Base-by-base conservation (phyloP, 2,113 vertebrate genomes). In the Fregetta grallaria region DNA sequence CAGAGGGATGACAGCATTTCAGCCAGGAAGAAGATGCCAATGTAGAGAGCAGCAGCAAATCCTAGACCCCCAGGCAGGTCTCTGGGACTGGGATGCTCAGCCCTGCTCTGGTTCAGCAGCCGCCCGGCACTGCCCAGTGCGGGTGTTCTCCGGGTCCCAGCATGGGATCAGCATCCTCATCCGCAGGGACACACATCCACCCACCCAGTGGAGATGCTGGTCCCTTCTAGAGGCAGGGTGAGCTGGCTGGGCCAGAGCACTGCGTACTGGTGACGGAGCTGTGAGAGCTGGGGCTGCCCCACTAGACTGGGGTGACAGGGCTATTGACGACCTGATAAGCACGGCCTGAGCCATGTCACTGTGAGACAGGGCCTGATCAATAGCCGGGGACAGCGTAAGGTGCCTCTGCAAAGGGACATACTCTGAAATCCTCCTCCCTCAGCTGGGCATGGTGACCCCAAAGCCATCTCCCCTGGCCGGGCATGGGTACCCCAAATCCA, bases 21-120 rank as follows among this genome's bases (percentile, higher is more conserved):
- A 47, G 16, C 23, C 15, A 9, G 27, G 36, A 82, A 77, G 52
- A 16, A 19, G 11, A 55, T 16, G 8, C 5, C 38, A 53, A 8
- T 9, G 9, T 7, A 42, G 61, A 3, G 13, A 11, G 17, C 61
- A 67, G 47, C 21, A 73, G 63, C 50, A 89, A 89, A 93, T 25
- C 21, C 40, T 1, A 3, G 25, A 9, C 4, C 2, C 13, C 15
- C 2, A 1, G 25, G 13, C 8, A 67, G 38, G 29, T 65, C 13
- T 12, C 12, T 2, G 1, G 5, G 30, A 65, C 15, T 0, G 0
- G 2, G 9, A 42, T 72, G 17, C 20, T 68, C 13, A 59, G 61
- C 56, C 23, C 78, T 75, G 52, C 53, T 58, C 38, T 38, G 67
- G 16, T 15, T 74, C n/a, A 58, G 53, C n/a, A 72, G 40, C n/a